Conservation (phyloP, 2,797 vertebrate species). For the Neoniphon sammara region DNA sequence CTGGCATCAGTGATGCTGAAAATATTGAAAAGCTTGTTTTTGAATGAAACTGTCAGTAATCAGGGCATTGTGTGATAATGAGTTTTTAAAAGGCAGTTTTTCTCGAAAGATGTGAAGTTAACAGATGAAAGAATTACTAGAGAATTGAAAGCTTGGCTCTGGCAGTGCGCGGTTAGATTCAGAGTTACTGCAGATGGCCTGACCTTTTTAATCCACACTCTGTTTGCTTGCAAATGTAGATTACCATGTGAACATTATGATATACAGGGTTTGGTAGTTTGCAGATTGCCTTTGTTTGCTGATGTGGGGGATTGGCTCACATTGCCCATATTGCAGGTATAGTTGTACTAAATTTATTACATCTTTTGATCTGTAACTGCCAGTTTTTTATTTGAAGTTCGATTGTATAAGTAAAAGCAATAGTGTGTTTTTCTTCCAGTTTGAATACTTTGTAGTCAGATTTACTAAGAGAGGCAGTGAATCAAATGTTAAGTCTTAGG, state of each 20-base stretch:
- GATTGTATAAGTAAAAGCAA: too few species aligned
- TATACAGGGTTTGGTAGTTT: constrained; percentile 34
- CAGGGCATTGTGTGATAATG: constrained; percentile 34
- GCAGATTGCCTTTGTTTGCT: constrained; percentile 32
- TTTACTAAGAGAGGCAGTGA: background rate
- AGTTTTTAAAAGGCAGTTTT: constrained; percentile 35
- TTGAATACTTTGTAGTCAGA: too few species aligned
- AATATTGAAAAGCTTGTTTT: constrained; percentile 32
- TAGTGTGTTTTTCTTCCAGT: too few species aligned
- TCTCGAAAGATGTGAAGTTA: constrained; percentile 1
- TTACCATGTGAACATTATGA: constrained; percentile 34
- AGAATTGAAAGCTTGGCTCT: background rate
- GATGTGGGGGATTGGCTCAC: constrained; percentile 19
- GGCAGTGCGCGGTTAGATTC: constrained; percentile 4
- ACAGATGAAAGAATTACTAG: constrained; percentile 6
- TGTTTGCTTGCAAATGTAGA: constrained; percentile 28
- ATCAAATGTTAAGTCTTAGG: background rate
- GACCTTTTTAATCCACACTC: constrained; percentile 36
- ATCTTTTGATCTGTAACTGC: too few species aligned
- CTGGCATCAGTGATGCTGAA: constrained; percentile 26
- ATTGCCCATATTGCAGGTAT: background rate
- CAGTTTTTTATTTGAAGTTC: too few species aligned
- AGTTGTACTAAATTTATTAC: too few species aligned
- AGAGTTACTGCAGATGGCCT: constrained; percentile 27
- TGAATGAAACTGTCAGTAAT: constrained; percentile 39